Percentiles rank a stretch among this genome's conserved stretches.
These are phyloP conservation scores for Erpetoichthys calabaricus DNA, from an alignment of 2,797 vertebrate species.

Conservation along the genomic window DNA sequence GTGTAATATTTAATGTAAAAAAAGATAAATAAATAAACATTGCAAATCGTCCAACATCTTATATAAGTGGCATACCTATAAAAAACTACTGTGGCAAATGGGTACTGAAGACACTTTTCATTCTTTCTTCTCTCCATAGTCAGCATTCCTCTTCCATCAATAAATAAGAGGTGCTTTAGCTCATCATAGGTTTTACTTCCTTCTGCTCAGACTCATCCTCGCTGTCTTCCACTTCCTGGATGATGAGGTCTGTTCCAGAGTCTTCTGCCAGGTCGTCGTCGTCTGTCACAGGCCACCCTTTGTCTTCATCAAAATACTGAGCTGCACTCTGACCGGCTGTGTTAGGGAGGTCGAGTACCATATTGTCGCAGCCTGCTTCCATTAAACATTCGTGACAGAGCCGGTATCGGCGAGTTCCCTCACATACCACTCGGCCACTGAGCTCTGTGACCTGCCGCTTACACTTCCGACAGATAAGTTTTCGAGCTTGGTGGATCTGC, in stretches of 20 bases:
- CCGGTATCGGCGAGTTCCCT: constrained; percentile 80
- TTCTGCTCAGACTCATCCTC: constrained; percentile 72
- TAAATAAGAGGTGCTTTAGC: constrained; percentile 27
- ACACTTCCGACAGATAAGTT: constrained; percentile 90
- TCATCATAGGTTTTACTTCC: constrained; percentile 45
- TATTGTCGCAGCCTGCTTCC: constrained; percentile 72
- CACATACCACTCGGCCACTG: constrained; percentile 81
- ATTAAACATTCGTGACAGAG: constrained; percentile 79
- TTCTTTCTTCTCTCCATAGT: no score
- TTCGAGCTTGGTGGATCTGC: constrained; percentile 93
- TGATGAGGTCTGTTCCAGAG: constrained; percentile 79
- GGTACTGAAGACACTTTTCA: no score
- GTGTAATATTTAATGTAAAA: no score
- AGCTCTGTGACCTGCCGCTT: constrained; percentile 84
- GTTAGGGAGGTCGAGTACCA: constrained; percentile 55
- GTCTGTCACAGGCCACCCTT: constrained; percentile 66
- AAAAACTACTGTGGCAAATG: no score
- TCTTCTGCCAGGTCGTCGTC: constrained; percentile 76
- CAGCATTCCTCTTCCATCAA: no score
- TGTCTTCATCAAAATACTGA: constrained; percentile 59
- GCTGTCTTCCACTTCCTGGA: constrained; percentile 89
- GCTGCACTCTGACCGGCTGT: constrained; percentile 51
- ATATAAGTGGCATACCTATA: no score
- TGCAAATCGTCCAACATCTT: no score
- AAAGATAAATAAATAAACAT: no score